A percentile compares a stretch with the other conserved stretches of the same genome.
phyloP scores from a whole-genome alignment of 2,888 invertebrate species.

The Ormyrus rosae region DNA sequence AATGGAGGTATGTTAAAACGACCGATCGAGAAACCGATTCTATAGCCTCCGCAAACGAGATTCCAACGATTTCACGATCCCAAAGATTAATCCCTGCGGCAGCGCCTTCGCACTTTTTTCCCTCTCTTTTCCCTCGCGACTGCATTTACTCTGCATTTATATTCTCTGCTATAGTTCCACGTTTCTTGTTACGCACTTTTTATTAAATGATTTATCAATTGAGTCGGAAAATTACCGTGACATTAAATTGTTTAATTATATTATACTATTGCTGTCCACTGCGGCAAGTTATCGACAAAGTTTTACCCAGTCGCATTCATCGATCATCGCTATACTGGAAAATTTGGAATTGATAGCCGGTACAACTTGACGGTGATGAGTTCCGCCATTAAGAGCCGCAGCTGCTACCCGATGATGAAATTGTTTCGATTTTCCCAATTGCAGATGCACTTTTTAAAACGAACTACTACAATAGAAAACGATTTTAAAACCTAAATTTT shows the following conservation, averaged over 20 bases:
- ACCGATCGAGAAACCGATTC: slow-evolving; percentile 36
- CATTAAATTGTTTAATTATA: too few species aligned
- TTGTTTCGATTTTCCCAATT: slow-evolving; percentile 27
- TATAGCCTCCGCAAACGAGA: slow-evolving; percentile 46
- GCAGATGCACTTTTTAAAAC: not conserved
- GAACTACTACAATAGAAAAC: too few species aligned
- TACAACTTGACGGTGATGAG: slow-evolving; percentile 21
- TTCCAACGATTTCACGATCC: slow-evolving; percentile 53
- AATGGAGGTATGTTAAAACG: slow-evolving; percentile 47
- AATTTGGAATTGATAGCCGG: slow-evolving; percentile 39
- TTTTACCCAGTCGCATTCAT: not conserved
- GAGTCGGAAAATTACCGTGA: too few species aligned
- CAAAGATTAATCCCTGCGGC: slow-evolving; percentile 52
- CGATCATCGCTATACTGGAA: slow-evolving; percentile 37
- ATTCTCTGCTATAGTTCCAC: not conserved
- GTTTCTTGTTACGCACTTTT: too few species aligned
- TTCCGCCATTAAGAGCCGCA: slow-evolving; percentile 36
- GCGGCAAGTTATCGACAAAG: too few species aligned
- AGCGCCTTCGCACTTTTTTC: slow-evolving; percentile 25
- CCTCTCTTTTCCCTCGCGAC: not conserved
- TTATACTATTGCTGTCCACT: too few species aligned
- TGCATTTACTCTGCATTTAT: not conserved
- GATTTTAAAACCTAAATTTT: too few species aligned
- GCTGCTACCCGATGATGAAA: slow-evolving; percentile 12
- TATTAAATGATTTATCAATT: too few species aligned